Percentiles rank a stretch among this genome's conserved stretches.
Evolutionary conservation across 2,888 invertebrate species (phyloP).

Genomic region (Antheraea assamensis): DNA sequence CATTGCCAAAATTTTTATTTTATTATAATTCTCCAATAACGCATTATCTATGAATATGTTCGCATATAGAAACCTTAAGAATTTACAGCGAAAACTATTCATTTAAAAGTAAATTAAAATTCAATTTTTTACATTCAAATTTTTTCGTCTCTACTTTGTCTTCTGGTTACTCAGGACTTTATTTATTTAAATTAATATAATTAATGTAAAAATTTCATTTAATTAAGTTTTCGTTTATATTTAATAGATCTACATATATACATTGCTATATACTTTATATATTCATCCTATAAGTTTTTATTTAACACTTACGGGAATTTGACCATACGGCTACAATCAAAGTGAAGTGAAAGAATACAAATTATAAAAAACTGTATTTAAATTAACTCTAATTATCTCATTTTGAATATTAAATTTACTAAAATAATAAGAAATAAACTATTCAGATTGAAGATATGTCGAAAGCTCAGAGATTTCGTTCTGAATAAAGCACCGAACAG

Average conservation of each 20-base stretch:
- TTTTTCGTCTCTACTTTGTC: neutral
- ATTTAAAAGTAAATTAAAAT: no score
- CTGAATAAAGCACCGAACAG: constrained; percentile 56
- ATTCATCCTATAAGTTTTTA: neutral
- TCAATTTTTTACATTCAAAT: neutral
- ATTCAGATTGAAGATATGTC: constrained; percentile 43
- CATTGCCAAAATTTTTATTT: no score
- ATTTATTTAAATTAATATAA: no score
- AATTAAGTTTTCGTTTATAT: no score
- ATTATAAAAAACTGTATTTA: neutral
- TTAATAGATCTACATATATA: no score
- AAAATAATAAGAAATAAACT: neutral
- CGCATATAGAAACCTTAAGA: no score
- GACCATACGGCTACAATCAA: neutral
- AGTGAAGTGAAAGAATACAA: neutral
- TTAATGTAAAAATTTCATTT: no score
- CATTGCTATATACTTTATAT: neutral
- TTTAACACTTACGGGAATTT: neutral
- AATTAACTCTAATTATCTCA: neutral
- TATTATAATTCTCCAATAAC: no score
- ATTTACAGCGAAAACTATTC: no score
- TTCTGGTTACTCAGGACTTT: neutral
- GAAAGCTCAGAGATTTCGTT: constrained; percentile 57
- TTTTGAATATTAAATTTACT: neutral
- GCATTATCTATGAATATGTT: no score